Conservation (phyloP, 2,888 invertebrate genomes). For the Cheilosia vulpina region DNA sequence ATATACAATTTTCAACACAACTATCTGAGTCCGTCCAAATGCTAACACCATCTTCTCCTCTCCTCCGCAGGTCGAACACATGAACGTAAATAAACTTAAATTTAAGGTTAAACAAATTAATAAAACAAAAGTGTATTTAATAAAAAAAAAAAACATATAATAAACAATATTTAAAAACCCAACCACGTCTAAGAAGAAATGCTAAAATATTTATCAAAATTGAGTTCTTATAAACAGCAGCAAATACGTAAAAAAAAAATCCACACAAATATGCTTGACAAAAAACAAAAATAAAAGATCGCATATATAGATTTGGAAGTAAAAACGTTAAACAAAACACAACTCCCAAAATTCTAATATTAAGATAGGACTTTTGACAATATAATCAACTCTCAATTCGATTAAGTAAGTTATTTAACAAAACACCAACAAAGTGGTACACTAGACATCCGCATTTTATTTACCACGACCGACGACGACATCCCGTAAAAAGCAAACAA, state of each 20-base stretch:
- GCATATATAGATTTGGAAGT: slow-evolving; percentile 45
- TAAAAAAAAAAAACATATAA: slow-evolving; percentile 64
- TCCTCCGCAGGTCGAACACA: slow-evolving; percentile 76
- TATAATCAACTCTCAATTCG: slow-evolving; percentile 73
- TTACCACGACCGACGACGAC: slow-evolving; percentile 50
- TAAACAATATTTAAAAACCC: slow-evolving; percentile 38
- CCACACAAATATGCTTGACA: slow-evolving; percentile 61
- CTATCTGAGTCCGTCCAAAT: no score
- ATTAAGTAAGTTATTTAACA: slow-evolving; percentile 56
- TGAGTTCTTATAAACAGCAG: slow-evolving; percentile 69
- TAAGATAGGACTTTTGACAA: slow-evolving; percentile 76
- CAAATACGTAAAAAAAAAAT: slow-evolving; percentile 56
- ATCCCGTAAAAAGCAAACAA: slow-evolving; percentile 23
- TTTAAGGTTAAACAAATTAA: slow-evolving; percentile 76
- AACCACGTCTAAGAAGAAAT: slow-evolving; percentile 50
- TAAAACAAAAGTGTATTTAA: slow-evolving; percentile 73
- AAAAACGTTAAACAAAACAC: slow-evolving; percentile 37
- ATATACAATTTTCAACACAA: no score
- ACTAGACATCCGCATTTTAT: slow-evolving; percentile 16
- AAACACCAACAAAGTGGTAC: slow-evolving; percentile 25
- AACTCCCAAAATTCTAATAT: slow-evolving; percentile 51
- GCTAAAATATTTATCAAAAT: slow-evolving; percentile 58
- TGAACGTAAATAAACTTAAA: slow-evolving; percentile 75
- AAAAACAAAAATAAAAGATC: slow-evolving; percentile 20
- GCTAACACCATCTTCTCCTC: neutral